phyloP scores from a whole-genome alignment of 2,113 vertebrate genomes.

The Oreochromis niloticus region DNA sequence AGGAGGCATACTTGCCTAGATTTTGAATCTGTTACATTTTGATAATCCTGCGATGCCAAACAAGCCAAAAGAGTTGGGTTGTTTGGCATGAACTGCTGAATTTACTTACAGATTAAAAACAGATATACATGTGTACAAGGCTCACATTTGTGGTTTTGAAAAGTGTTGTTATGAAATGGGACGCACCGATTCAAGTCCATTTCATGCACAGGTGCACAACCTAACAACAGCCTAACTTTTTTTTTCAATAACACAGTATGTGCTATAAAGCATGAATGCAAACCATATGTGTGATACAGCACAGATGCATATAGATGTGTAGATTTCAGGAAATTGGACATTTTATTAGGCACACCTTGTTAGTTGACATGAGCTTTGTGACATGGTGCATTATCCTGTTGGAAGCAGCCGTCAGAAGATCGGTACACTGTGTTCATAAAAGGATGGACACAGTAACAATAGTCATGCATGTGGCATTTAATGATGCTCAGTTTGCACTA shows the following conservation, averaged over 20 bases:
- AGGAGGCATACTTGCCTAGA: background rate
- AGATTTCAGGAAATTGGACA: background rate
- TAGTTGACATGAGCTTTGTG: background rate
- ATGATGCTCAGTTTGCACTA: background rate
- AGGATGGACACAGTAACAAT: background rate
- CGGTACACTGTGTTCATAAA: background rate
- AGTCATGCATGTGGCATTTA: background rate
- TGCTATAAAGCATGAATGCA: background rate
- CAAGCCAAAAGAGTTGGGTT: background rate
- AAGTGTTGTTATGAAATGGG: background rate
- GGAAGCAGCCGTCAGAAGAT: background rate
- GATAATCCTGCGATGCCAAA: background rate
- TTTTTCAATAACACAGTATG: background rate
- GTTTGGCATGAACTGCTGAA: background rate
- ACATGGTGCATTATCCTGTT: background rate
- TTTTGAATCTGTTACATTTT: background rate
- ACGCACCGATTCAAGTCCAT: background rate
- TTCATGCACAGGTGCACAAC: background rate
- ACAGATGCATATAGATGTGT: background rate
- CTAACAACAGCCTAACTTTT: background rate
- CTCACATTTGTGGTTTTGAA: background rate
- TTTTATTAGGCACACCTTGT: background rate
- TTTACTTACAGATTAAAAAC: background rate
- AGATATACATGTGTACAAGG: background rate
- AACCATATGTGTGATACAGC: background rate